Evolutionary conservation across 2,113 vertebrate genomes (phyloP).

Genomic region (Sphyrna mokarran): DNA sequence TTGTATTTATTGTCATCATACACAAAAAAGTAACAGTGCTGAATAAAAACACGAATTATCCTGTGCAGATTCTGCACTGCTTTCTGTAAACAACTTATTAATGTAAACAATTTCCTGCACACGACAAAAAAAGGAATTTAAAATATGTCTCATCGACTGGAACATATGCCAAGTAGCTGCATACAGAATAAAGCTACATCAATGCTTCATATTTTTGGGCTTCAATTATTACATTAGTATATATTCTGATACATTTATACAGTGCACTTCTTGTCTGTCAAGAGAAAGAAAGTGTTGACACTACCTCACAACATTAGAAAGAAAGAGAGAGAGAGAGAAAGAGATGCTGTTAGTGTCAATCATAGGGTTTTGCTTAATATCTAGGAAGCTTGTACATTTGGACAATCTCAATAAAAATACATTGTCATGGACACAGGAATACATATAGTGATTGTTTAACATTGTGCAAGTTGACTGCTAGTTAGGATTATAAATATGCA

Average conservation of each 20-base stretch:
- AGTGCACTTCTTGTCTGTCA: not conserved
- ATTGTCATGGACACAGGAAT: not conserved
- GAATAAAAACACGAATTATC: slow-evolving; percentile 23
- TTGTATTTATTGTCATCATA: slow-evolving; percentile 27
- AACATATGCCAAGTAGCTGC: not conserved
- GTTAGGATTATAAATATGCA: slow-evolving; percentile 28
- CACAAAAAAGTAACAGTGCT: slow-evolving; percentile 22
- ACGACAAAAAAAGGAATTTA: slow-evolving; percentile 25
- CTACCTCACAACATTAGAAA: slow-evolving; percentile 59
- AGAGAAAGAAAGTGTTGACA: slow-evolving; percentile 44
- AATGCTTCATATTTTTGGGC: slow-evolving; percentile 10
- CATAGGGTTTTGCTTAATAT: slow-evolving; percentile 19
- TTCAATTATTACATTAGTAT: slow-evolving; percentile 24
- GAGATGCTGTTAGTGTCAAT: slow-evolving; percentile 6
- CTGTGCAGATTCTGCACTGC: not conserved
- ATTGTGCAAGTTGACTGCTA: slow-evolving; percentile 22
- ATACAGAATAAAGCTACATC: slow-evolving; percentile 14
- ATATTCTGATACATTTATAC: slow-evolving; percentile 3
- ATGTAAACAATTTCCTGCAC: slow-evolving; percentile 38
- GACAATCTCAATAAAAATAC: slow-evolving; percentile 28
- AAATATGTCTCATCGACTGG: slow-evolving; percentile 22
- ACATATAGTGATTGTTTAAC: slow-evolving; percentile 26
- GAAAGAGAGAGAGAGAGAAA: not conserved
- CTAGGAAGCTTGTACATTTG: slow-evolving; percentile 13
- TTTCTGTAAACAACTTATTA: slow-evolving; percentile 34